Evolutionary conservation across 2,113 vertebrate species (phyloP).

Genomic region (Carlito syrichta): DNA sequence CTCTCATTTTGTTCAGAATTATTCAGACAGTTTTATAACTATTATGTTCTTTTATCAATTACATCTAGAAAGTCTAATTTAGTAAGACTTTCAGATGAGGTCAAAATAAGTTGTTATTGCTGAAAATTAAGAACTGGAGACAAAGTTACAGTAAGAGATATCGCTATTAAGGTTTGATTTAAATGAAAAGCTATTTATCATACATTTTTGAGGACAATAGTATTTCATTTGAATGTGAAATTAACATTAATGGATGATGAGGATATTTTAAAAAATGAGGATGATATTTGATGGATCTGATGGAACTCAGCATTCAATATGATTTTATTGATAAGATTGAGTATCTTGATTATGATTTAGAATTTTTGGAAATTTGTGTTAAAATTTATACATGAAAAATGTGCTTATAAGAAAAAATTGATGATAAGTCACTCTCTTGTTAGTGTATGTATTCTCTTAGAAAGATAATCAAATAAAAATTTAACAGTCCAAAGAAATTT

Average conservation of each 20-base stretch:
- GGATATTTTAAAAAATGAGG: not conserved
- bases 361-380: not conserved
- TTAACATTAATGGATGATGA: not conserved
- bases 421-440: not conserved
- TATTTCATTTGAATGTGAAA: not conserved
- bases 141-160: not conserved
- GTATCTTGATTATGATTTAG: not conserved
- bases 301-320: not conserved
- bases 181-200: not conserved
- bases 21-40: not conserved
- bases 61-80: not conserved
- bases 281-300: not conserved
- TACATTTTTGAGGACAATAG: not conserved
- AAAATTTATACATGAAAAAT: not conserved
- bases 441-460: not conserved
- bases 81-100: not conserved
- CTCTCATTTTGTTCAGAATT: not conserved
- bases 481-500: not conserved
- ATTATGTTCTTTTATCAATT: not conserved
- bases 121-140: not conserved
- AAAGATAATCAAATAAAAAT: not conserved
- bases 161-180: not conserved
- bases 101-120: not conserved
- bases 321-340: not conserved
- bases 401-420: not conserved